Base-by-base conservation (phyloP, 1,140 invertebrate species). In the Drosophila asahinai region DNA sequence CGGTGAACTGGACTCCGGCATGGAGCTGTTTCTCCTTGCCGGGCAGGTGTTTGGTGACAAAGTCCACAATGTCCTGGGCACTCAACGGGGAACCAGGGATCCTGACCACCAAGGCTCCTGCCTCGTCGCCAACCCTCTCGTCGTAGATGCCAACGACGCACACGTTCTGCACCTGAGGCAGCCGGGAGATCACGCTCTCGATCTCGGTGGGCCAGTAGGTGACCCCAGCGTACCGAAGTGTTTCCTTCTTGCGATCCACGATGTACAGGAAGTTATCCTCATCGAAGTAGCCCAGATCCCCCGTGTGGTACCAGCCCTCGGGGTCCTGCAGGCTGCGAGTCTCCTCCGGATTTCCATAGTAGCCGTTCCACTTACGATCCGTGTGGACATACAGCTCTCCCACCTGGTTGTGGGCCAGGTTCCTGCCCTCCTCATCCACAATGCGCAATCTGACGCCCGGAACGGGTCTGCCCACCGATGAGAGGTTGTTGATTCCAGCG, bases 231-330 rank as follows among this genome's bases (percentile, higher is more conserved):
- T 36, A 11, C 33, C 33, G 6, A 8, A 33, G 30, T 2, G 30
- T 33, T 33, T 97, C 96, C 76, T 97, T 97, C n/a, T 97, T 83
- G 40, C 97, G 93, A 80, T 97, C 97, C 0, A 96, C 95, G 76
- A 97, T 95, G 64, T 93, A 96, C 64, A 96, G 94, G 71, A 93
- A 95, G 4, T 94, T 94, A 19, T 96, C 93, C 17, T 95, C 93
- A 63, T 97, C 96, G 62, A 95, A 95, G 81, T 95, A 96, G 12
- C 95, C 95, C 47, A 97, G 84, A 86, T 97, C 96, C 15, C 96
- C 96, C 14, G 96, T 96, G 68, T 96, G 95, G 19, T 96, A 93
- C 95, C 95, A 97, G n/a, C 96, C 96, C 40, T 96, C 95, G 55
- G 95, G 91, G 63, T 95, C 94, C 71, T 94, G 94, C 17, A 93